These are phyloP conservation scores for Operophtera brumata DNA, from an alignment of 2,888 invertebrate genomes.

Conservation along the genomic window DNA sequence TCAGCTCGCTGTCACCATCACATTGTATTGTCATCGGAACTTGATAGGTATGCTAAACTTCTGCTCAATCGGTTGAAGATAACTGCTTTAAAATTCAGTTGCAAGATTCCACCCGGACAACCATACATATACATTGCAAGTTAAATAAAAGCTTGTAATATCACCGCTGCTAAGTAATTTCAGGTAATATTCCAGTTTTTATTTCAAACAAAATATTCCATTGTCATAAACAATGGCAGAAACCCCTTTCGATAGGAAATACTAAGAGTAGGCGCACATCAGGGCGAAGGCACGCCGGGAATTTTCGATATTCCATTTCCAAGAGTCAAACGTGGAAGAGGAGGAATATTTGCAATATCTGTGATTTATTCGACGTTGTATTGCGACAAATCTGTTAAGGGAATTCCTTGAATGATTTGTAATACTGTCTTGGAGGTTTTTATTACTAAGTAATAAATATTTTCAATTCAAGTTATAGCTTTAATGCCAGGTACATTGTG, in stretches of 20 bases:
- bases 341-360: conserved; percentile 14
- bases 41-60: no score
- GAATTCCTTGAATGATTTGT: background rate
- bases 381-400: conserved; percentile 4
- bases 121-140: no score
- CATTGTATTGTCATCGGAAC: no score
- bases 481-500: no score
- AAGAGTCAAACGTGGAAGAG: conserved; percentile 4
- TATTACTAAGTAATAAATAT: background rate
- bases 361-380: conserved; percentile 14
- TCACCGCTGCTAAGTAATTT: no score
- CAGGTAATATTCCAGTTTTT: background rate
- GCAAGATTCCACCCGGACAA: no score
- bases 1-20: no score
- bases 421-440: background rate
- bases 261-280: background rate
- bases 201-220: background rate
- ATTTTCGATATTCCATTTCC: conserved; percentile 10
- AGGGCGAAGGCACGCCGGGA: background rate
- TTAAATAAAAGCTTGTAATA: no score
- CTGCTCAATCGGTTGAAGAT: no score
- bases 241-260: background rate
- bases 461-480: background rate
- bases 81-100: no score
- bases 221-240: background rate